Percentiles rank a stretch among this genome's conserved stretches.
These are phyloP conservation scores for Palythoa heliodiscus DNA, from an alignment of 92 coral and sea anemone genomes.

Conservation along the genomic window DNA sequence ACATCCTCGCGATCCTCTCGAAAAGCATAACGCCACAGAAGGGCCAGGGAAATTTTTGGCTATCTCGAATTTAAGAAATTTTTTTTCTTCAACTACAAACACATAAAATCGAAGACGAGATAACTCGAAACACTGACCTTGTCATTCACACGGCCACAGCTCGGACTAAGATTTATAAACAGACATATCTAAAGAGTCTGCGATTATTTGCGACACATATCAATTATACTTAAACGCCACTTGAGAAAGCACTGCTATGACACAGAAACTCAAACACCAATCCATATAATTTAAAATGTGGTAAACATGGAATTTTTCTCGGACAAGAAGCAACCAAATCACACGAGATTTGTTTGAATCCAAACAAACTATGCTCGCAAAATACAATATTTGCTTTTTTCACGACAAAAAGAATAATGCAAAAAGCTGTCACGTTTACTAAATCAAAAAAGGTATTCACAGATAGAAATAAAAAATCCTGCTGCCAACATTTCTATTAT, in stretches of 20 bases:
- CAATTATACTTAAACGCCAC: slow-evolving; percentile 28
- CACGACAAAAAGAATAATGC: background rate
- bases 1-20: background rate
- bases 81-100: background rate
- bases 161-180: background rate
- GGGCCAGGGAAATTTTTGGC: background rate
- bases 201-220: slow-evolving; percentile 8
- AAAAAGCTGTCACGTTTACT: background rate
- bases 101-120: background rate
- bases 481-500: slow-evolving; percentile 38
- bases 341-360: background rate
- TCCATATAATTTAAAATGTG: slow-evolving; percentile 21
- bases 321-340: slow-evolving; percentile 17
- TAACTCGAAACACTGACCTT: background rate
- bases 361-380: background rate
- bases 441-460: slow-evolving; percentile 6
- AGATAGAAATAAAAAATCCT: background rate
- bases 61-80: background rate
- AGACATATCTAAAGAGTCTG: background rate
- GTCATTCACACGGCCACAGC: background rate
- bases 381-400: background rate
- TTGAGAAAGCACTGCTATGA: slow-evolving; percentile 11
- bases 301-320: slow-evolving; percentile 20
- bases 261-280: slow-evolving; percentile 29
- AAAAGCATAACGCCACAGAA: background rate